Percentiles rank a stretch among this genome's conserved stretches.
Conservation (phyloP, 1,140 invertebrate species). For the Rhynchophorus ferrugineus region DNA sequence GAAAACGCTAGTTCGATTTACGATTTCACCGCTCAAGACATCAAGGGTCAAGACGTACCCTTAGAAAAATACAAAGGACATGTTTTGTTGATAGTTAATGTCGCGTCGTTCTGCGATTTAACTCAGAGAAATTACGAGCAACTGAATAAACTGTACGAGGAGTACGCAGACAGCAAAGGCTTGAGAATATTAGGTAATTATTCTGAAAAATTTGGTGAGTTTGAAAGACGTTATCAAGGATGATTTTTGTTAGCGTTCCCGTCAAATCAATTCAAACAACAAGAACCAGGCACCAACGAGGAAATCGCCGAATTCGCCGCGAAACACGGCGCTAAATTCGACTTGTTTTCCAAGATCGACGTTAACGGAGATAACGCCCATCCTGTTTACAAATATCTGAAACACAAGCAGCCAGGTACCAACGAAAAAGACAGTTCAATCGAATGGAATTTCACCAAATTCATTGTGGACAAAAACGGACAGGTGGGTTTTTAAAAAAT, state of each 20-base stretch:
- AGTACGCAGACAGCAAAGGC: conserved; percentile 56
- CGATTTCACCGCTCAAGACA: conserved; percentile 66
- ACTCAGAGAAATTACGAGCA: conserved; percentile 73
- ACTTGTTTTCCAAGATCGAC: conserved; percentile 70
- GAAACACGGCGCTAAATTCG: conserved; percentile 65
- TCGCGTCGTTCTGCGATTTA: conserved; percentile 77
- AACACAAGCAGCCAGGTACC: conserved; percentile 65
- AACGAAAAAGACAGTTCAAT: conserved; percentile 54
- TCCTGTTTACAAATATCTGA: conserved; percentile 81
- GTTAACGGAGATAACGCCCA: conserved; percentile 81
- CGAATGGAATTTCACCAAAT: conserved; percentile 98
- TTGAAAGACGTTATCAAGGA: too few species aligned
- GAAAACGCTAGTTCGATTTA: conserved; percentile 56
- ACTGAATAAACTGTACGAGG: conserved; percentile 62
- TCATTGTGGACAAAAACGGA: conserved; percentile 81
- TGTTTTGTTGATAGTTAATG: conserved; percentile 74
- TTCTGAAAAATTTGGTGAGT: too few species aligned
- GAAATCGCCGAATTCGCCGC: conserved; percentile 69
- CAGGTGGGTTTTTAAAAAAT: conserved; percentile 81
- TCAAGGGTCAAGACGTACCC: conserved; percentile 61
- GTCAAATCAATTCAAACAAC: conserved; percentile 81
- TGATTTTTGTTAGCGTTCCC: conserved; percentile 66
- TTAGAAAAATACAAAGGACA: conserved; percentile 65
- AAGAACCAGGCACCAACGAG: conserved; percentile 65
- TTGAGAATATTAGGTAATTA: conserved; percentile 58